phyloP scores from a whole-genome alignment of 1,140 invertebrate genomes.

The Agrypnia vestita region DNA sequence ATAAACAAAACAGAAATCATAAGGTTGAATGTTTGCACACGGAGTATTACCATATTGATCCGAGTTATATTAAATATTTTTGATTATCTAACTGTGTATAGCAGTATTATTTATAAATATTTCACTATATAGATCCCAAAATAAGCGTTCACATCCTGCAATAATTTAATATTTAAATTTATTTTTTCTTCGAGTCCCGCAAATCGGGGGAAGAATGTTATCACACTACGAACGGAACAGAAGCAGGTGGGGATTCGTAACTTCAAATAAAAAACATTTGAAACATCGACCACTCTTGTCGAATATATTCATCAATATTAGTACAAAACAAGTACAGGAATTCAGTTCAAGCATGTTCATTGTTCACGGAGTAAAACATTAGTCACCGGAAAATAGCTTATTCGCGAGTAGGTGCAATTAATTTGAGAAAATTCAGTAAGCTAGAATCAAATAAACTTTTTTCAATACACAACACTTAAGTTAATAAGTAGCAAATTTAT shows the following conservation, averaged over 20 bases:
- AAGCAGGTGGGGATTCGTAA: too few species aligned
- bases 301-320: too few species aligned
- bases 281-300: too few species aligned
- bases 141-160: slow-evolving; percentile 2
- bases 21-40: slow-evolving; percentile 17
- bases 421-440: background rate
- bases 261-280: too few species aligned
- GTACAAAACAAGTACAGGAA: too few species aligned
- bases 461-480: slow-evolving; percentile 42
- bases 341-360: background rate
- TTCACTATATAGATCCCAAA: slow-evolving; percentile 9
- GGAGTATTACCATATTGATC: slow-evolving; percentile 36
- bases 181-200: too few species aligned
- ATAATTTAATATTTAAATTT: background rate
- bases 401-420: slow-evolving; percentile 1
- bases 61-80: slow-evolving; percentile 1
- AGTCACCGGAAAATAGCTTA: slow-evolving; percentile 11
- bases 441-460: slow-evolving; percentile 35
- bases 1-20: slow-evolving; percentile 48
- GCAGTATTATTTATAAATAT: slow-evolving; percentile 16
- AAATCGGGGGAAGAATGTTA: too few species aligned
- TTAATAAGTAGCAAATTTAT: slow-evolving; percentile 43
- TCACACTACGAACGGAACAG: too few species aligned
- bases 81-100: slow-evolving; percentile 16
- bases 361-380: background rate